Base-by-base conservation (phyloP, 2,113 vertebrate species). In the Cololabis saira region DNA sequence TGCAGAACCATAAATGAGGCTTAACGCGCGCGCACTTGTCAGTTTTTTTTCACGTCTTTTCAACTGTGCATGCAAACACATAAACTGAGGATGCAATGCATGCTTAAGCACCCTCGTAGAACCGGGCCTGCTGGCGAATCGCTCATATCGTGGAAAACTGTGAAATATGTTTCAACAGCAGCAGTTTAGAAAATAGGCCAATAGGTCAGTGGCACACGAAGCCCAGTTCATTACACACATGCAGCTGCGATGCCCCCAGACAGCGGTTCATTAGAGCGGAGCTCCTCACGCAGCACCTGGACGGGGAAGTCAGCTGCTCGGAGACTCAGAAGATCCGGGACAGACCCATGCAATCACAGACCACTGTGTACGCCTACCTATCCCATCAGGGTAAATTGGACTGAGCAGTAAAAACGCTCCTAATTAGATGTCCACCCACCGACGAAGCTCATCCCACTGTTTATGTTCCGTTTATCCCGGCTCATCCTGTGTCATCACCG, bases 401-500 rank as follows among this genome's bases (percentile, higher is more conserved):
- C 41, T 73, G 41, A 13, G 64, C 5, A 49, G 51, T 24, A 62
- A 60, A 45, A n/a, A 17, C 47, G n/a, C 12, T 67, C 66, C 70
- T 78, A 76, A 85, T 74, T 80, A 74, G 81, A 84, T 5, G 52
- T 0, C 40, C 2, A 19, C 57, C 78, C 37, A 0, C 53, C 30
- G 43, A 76, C 80, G 63, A 72, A 62, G 33, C 71, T 55, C 47
- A 69, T 61, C 71, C 50, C 33, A 37, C 33, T 42, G 53, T 60
- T 76, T 73, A n/a, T 37, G 48, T 62, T 67, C 17, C 30, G 33
- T 69, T 64, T 47, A 66, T 65, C 71, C 59, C 56, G 2, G 11
- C 59, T 83, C 74, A 41, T 71, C 71, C 76, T 22, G 64, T 65
- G 54, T 62, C 75, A 55, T 75, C 81, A 48, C 62, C n/a, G 48